Base-by-base conservation (phyloP, 2,797 vertebrate species). In the Toxotes lorentzi region DNA sequence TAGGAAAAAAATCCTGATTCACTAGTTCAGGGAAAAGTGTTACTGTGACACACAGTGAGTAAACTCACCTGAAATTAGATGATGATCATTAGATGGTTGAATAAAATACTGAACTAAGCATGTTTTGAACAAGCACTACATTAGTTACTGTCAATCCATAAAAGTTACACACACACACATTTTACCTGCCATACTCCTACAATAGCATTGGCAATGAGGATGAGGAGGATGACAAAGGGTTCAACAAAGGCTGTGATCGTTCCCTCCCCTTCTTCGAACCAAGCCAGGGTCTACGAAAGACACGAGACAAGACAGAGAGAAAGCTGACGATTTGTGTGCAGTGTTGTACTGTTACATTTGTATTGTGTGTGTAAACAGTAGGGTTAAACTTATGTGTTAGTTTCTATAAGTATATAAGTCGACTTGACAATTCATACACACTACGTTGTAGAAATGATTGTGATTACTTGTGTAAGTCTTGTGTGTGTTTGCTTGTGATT, bases 241-340 rank as follows among this genome's bases (percentile, higher is more conserved):
- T 96, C 95, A 21, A 96, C 95, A 56, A 96, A 96, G 40, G 95
- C 95, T 68, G 95, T 96, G 80, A 96, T 93, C 21, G 95, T 96
- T 27, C 94, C 95, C 65, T 95, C 94, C 1, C 95, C 95, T 82
- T 96, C 95, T 85, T 96, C 95, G 48, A 96, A 96, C 95, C 95
- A 96, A 27, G 95, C 95, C 88, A 96, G 86, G 7, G 93, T 93
- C 95, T 96, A 35, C 13, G 11, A 66, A 8, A 70, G 16, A 83
- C 27, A 61, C 64, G 40, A 84, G 62, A 81, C 17, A 50, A 58
- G 7, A 41, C 24, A 19, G 19, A 64, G 27, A 45, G 19, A 70
- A 12, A 5, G 40, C 1, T 74, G 12, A 56, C 21, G 2, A 53
- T 21, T 32, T 32, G 17, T 70, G 21, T 41, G 23, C 23, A 58